Evolutionary conservation across 1,140 invertebrate species (phyloP), one percentile per base, ranked within the genome.

Genomic region (Pseudomyrmex sp.): DNA sequence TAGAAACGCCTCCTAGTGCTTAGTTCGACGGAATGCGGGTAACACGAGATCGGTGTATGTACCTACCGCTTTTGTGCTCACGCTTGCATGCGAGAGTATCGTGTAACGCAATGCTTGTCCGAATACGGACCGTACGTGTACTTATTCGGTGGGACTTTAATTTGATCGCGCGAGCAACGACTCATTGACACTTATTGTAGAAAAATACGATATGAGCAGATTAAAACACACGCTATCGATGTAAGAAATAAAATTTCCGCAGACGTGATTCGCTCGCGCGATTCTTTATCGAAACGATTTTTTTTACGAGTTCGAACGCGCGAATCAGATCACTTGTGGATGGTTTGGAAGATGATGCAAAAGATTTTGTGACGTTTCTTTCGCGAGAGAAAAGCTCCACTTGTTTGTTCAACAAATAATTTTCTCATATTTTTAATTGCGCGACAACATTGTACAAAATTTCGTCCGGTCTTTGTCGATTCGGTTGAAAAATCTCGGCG

Each of bases 1-100:
- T 86, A 66, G 80, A 74, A 84, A 86, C 69, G 59, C 15, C 56
- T 52, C 12, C 52, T 58, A 48, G 18, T 76, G 87, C 84, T 86
- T 84, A 59, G 61, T 73, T 88, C 7, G 52, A 82, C 83, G 77
- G 86, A 88, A 88, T 85, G 77, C 86, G 58, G 59, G 87, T 88
- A 89, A 89, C 23, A 56, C 63, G 88, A 89, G 84, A 89, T 83
- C n/a, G 48, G 20, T 84, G 50, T 62, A 50, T 59, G 50, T 35
- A 59, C 56, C 8, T 62, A 50, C 54, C 73, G 23, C 79, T 72
- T 83, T 79, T 85, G 62, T 86, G 86, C 73, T 66, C 73, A 62
- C 73, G 68, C 62, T 76, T 80, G 82, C 74, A 66, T 80, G 82
- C 74, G 62, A 10, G 18, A 62, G 75, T 88, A 86, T 88, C 87